phyloP scores from a whole-genome alignment of 1,140 invertebrate genomes.

The Drosophila sulfurigaster region DNA sequence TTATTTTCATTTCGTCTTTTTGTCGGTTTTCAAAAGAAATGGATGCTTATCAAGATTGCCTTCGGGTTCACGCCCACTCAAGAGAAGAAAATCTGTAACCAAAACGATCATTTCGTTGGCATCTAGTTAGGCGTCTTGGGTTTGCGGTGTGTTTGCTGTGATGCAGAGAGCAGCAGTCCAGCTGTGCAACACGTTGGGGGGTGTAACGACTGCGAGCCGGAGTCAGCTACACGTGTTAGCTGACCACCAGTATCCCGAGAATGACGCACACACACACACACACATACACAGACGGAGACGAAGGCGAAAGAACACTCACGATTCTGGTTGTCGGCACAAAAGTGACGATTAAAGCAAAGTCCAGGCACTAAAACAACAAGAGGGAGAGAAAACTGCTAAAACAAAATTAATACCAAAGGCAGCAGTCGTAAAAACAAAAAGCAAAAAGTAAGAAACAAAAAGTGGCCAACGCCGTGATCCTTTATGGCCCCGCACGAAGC shows the following conservation, averaged over 20 bases:
- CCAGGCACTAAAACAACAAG: constrained; percentile 23
- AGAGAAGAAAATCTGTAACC: constrained; percentile 19
- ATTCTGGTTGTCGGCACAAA: constrained; percentile 52
- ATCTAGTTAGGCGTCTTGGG: constrained; percentile 57
- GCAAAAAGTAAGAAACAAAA: constrained; percentile 2
- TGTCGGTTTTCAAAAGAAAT: constrained; percentile 47
- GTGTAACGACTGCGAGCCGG: constrained; percentile 23
- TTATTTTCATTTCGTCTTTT: background rate
- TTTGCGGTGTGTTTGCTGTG: constrained; percentile 68
- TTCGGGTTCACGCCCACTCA: constrained; percentile 59
- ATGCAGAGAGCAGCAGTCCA: constrained; percentile 31
- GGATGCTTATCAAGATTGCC: constrained; percentile 69
- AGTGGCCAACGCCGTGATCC: constrained; percentile 47
- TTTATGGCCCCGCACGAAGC: constrained; percentile 53
- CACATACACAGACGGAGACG: background rate
- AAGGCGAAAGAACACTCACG: constrained; percentile 35
- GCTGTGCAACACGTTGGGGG: constrained; percentile 69
- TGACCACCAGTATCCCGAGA: constrained; percentile 35
- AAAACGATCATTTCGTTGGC: constrained; percentile 68
- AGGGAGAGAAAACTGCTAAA: constrained; percentile 53
- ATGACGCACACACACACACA: constrained; percentile 23
- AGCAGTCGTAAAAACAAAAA: constrained; percentile 56
- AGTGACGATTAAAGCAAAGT: constrained; percentile 55
- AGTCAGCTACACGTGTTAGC: constrained; percentile 61
- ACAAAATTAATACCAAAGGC: constrained; percentile 68